These are phyloP conservation scores for Chydorus sphaericus DNA, from an alignment of 2,888 invertebrate genomes.

Conservation along the genomic window DNA sequence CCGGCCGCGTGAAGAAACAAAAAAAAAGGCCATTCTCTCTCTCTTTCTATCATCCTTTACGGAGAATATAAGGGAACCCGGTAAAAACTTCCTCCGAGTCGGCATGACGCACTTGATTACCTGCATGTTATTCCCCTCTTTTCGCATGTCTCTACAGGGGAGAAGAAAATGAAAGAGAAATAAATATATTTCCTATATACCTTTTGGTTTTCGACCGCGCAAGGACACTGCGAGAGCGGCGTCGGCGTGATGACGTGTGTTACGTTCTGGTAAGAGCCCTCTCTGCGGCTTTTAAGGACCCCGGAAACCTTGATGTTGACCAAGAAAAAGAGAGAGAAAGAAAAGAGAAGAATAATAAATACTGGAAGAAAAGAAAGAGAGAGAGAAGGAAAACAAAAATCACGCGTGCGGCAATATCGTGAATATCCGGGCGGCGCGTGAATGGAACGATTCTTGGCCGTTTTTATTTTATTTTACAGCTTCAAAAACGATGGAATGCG, in stretches of 20 bases:
- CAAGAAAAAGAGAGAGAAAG: background rate
- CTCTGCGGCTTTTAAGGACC: background rate
- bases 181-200: slow-evolving; percentile 4
- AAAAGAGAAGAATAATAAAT: too few species aligned
- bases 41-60: background rate
- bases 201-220: background rate
- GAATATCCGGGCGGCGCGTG: background rate
- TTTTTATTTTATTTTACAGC: background rate
- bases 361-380: background rate
- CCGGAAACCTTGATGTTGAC: background rate
- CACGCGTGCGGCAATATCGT: background rate
- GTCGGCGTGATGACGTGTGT: background rate
- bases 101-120: slow-evolving; percentile 7
- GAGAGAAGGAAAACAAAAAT: background rate
- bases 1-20: slow-evolving; percentile 5
- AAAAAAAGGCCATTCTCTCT: background rate
- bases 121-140: background rate
- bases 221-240: background rate
- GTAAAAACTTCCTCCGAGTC: background rate
- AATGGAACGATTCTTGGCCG: too few species aligned
- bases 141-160: background rate
- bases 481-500: slow-evolving; percentile 6
- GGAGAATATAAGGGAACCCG: background rate
- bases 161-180: too few species aligned
- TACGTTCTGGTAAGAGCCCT: background rate